Evolutionary conservation across 2,113 vertebrate species (phyloP), one percentile per base, ranked within the genome.

Genomic region (Bufo bufo): DNA sequence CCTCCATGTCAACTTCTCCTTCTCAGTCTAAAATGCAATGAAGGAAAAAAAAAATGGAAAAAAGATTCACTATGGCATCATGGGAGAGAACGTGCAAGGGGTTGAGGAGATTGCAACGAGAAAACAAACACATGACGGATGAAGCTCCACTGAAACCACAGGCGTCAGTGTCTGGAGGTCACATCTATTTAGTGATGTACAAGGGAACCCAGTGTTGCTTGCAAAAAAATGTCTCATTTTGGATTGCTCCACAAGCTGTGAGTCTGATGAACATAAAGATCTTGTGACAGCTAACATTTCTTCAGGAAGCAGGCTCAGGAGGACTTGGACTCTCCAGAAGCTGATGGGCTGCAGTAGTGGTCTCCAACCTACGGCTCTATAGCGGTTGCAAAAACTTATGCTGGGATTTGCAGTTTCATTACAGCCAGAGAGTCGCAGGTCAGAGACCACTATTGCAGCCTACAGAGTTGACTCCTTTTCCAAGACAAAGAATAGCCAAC

Each of bases 1-100:
- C 83, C 92, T 97, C 93, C 98, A 99, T 0, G 98, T 99, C 92
- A 99, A 94, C 92, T 99, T 99, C 90, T 97, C 96, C 92, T 98
- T 97, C 90, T 96, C 96, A 0, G 91, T 94, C 98, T 99, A 82
- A 92, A 91, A 85, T 0, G 47, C 16, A 1, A 77, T 0, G 13
- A 16, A 50, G 49, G 45, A 23, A 33, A 23, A 66, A 1, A 49
- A 47, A 74, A 47, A 47, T 0, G 43, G 6, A 58, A 61, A 20
- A 49, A 47, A 23, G 8, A 54, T 56, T 85, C 23, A 61, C 49
- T 61, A 49, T 1, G 5, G 54, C 20, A 50, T 77, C n/a, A n/a
- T 14, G 19, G 56, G 43, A 85, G 13, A 61, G 8, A 10, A 13
- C 4, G 43, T 19, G 58, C 19, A 66, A 12, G 45, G 12, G 17